A percentile compares a stretch with the other conserved stretches of the same genome.
phyloP scores from a whole-genome alignment of 2,113 vertebrate species.

The Thunnus maccoyii region DNA sequence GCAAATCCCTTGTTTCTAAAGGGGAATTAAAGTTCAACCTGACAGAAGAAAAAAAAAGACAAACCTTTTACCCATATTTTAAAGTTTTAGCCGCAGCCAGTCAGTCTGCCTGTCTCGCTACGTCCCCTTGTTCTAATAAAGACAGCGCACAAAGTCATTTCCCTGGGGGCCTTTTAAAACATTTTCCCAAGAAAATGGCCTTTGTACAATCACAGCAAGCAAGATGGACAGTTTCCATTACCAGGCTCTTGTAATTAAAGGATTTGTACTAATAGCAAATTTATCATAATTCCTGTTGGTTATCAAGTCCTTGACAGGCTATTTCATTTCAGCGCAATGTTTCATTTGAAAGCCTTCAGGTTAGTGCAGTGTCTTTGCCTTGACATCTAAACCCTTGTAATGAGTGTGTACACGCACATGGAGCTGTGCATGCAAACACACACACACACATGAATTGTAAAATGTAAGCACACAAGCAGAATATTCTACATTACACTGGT shows the following conservation, averaged over 20 bases:
- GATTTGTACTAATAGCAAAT: conserved; percentile 82
- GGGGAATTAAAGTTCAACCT: conserved; percentile 41
- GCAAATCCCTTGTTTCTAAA: conserved; percentile 26
- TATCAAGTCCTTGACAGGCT: conserved; percentile 77
- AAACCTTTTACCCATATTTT: conserved; percentile 35
- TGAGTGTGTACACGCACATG: conserved; percentile 39
- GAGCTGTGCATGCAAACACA: not conserved
- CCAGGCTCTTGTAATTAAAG: conserved; percentile 79
- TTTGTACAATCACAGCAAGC: conserved; percentile 72
- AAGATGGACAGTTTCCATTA: conserved; percentile 85
- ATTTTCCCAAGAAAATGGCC: conserved; percentile 74
- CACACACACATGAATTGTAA: not conserved
- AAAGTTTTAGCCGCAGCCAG: conserved; percentile 30
- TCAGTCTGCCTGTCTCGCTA: conserved; percentile 33
- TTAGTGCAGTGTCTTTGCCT: conserved; percentile 59
- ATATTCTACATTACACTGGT: not conserved
- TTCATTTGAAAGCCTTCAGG: conserved; percentile 75
- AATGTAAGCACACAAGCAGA: not conserved
- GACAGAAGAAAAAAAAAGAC: not conserved
- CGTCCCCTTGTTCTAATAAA: conserved; percentile 58
- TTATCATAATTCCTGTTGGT: conserved; percentile 82
- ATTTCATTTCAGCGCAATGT: conserved; percentile 73
- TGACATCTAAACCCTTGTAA: conserved; percentile 67
- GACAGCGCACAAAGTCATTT: conserved; percentile 44
- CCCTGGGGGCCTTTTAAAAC: conserved; percentile 53